Evolutionary conservation across 2,113 vertebrate species (phyloP).

Genomic region (Calonectris borealis): DNA sequence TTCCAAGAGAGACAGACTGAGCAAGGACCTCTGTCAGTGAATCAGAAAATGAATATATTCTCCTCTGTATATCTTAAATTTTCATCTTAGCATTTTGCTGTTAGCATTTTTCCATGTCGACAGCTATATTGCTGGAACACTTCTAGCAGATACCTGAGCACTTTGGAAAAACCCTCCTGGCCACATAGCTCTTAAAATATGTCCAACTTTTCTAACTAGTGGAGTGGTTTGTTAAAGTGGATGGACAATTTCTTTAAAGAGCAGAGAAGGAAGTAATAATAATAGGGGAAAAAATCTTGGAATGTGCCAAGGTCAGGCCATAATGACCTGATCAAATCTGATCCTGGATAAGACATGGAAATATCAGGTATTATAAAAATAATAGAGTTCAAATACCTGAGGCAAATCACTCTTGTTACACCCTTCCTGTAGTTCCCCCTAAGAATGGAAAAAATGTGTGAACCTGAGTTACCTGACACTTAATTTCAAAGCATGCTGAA

Average conservation of each 20-base stretch:
- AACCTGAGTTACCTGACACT: not conserved
- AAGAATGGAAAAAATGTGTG: constrained; percentile 16
- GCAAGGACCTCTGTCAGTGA: not conserved
- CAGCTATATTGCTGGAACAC: not conserved
- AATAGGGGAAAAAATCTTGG: not conserved
- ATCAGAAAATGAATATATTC: constrained; percentile 17
- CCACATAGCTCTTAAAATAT: constrained; percentile 17
- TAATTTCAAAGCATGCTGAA: not conserved
- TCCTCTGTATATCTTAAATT: not conserved
- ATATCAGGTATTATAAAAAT: not conserved
- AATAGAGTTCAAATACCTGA: not conserved
- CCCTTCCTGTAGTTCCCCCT: not conserved
- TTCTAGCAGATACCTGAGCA: not conserved
- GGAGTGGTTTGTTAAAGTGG: not conserved
- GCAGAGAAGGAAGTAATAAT: not conserved
- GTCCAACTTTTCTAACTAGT: not conserved
- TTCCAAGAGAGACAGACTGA: not conserved
- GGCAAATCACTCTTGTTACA: not conserved
- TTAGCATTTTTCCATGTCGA: constrained; percentile 60
- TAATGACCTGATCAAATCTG: not conserved
- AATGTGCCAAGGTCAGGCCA: not conserved
- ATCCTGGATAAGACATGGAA: constrained; percentile 4
- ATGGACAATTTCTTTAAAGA: constrained; percentile 16
- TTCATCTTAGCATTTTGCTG: constrained; percentile 31
- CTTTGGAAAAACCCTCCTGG: constrained; percentile 59